Evolutionary conservation across 1,140 invertebrate genomes (phyloP), one percentile per base, ranked within the genome.

Genomic region (Campoletis sonorensis): DNA sequence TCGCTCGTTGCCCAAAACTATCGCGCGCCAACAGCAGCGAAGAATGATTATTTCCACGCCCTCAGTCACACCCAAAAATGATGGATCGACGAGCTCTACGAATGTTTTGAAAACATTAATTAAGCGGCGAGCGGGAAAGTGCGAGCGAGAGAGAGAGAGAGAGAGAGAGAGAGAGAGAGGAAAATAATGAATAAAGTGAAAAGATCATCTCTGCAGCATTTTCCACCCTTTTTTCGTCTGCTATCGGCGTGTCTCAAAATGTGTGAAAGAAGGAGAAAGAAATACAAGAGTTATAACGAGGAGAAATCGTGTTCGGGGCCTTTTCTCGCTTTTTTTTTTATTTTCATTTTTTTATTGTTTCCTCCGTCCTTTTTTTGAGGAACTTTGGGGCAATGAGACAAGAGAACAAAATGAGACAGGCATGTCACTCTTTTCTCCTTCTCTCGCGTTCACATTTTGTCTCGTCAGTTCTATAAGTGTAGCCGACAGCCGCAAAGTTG

Each of bases 41-140:
- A 64, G 67, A 83, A 83, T 83, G 79, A 83, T 83, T 79, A 83
- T 83, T 83, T 83, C 76, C 82, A 83, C 82, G 64, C 81, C 81
- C 76, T 75, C 67, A 71, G 40, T 30, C 71, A 51, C 71, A 15
- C 18, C 71, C 16, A 40, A 70, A 79, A 86, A 86, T 87, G 86
- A 88, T 83, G 82, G 82, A 87, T 86, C 27, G 75, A 13, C 15
- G 33, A 51, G 71, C 45, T 79, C 37, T 71, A 68, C 79, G 75
- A 79, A 78, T 85, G 86, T 86, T 88, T 86, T 83, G 68, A 82
- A 86, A 85, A 86, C 84, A 86, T 87, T 90, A 90, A 90, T 90
- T 89, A 90, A 90, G 85, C 85, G 86, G 21, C 4, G 71, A 73
- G 45, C 40, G 40, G 13, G 11, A 45, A 11, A 45, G 40, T 1